These are phyloP conservation scores for Smutsia gigantea DNA, from an alignment of 2,797 vertebrate genomes.

Conservation along the genomic window DNA sequence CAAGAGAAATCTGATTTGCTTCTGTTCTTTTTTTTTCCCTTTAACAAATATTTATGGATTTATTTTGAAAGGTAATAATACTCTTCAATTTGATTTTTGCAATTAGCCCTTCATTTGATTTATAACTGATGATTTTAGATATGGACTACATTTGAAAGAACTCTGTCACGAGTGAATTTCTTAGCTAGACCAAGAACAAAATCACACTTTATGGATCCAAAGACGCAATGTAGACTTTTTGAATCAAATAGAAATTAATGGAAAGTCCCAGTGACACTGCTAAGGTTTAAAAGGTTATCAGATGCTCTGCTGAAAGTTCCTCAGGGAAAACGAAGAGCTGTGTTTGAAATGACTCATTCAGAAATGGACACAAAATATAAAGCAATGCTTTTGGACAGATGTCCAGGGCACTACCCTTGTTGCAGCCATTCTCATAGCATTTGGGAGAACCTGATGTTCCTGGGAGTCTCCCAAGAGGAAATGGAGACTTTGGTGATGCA, in stretches of 20 bases:
- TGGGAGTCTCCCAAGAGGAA: neutral
- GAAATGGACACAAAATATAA: slow-evolving; percentile 12
- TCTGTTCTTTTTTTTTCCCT: slow-evolving; percentile 52
- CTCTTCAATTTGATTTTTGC: slow-evolving; percentile 74
- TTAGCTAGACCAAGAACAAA: slow-evolving; percentile 60
- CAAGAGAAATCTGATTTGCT: slow-evolving; percentile 78
- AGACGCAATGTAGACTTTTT: slow-evolving; percentile 32
- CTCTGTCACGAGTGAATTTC: slow-evolving; percentile 44
- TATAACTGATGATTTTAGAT: slow-evolving; percentile 78
- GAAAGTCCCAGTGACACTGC: slow-evolving; percentile 28
- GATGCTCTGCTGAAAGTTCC: slow-evolving; percentile 10
- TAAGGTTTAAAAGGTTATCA: slow-evolving; percentile 38
- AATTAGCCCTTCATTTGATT: slow-evolving; percentile 80
- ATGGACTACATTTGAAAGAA: slow-evolving; percentile 58
- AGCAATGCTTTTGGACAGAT: neutral
- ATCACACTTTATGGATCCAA: neutral
- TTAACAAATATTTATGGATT: slow-evolving; percentile 85
- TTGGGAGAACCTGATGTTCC: neutral
- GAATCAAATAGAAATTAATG: slow-evolving; percentile 31
- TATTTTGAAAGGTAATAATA: slow-evolving; percentile 81
- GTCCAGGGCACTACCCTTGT: neutral
- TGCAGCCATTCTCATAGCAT: neutral
- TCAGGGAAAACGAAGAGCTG: neutral
- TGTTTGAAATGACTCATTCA: slow-evolving; percentile 46
- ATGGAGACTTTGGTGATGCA: neutral